Evolutionary conservation across 2,888 invertebrate genomes (phyloP).

Genomic region (Lepidochitona cinerea): DNA sequence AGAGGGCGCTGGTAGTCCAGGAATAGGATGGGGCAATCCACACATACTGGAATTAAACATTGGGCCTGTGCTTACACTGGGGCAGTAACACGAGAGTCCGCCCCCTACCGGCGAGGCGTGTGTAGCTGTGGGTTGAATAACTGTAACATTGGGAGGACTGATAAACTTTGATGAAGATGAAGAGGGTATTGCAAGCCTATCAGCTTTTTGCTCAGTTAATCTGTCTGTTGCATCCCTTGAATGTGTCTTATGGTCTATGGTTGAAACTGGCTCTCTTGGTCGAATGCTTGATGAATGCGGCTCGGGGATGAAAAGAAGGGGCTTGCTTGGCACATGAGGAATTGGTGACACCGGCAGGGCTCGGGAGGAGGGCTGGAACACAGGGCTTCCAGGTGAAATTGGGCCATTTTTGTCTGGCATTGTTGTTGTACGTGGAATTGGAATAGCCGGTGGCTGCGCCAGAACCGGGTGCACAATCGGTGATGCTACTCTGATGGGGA

Average conservation of each 20-base stretch:
- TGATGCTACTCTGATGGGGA: too few species aligned
- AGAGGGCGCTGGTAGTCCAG: not conserved
- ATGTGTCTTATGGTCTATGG: too few species aligned
- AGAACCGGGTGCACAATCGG: too few species aligned
- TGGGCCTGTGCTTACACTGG: not conserved
- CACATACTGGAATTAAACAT: constrained; percentile 3
- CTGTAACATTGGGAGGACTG: constrained; percentile 8
- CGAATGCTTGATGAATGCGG: not conserved
- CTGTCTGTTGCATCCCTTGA: too few species aligned
- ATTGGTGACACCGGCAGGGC: not conserved
- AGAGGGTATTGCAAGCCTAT: too few species aligned
- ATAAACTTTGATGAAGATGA: not conserved
- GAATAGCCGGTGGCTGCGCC: too few species aligned
- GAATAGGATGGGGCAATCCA: not conserved
- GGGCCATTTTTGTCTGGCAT: too few species aligned
- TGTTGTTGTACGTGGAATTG: too few species aligned
- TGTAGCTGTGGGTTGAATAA: not conserved
- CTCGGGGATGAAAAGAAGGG: too few species aligned
- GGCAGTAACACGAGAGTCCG: not conserved
- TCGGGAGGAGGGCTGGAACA: too few species aligned
- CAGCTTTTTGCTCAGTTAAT: not conserved
- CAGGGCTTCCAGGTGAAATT: too few species aligned
- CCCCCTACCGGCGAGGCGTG: not conserved
- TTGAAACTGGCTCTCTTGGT: not conserved
- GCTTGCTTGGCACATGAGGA: not conserved